A percentile compares a stretch with the other conserved stretches of the same genome.
phyloP scores from a whole-genome alignment of 2,113 vertebrate genomes.

The Muntiacus muntjak region DNA sequence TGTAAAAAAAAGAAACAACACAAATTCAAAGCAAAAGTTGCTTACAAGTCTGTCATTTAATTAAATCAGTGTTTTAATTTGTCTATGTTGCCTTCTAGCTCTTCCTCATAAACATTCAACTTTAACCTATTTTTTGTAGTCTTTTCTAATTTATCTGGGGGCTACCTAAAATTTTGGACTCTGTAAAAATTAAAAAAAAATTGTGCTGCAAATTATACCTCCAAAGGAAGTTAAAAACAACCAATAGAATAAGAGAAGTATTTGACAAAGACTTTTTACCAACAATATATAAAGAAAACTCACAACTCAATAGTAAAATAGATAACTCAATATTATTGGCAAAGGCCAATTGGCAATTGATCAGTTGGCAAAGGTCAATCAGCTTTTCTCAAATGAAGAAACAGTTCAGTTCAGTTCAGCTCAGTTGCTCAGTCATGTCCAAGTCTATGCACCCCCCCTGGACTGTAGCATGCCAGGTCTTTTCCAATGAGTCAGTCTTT shows the following conservation, averaged over 20 bases:
- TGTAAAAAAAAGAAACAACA: conserved; percentile 4
- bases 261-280: neutral
- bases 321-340: neutral
- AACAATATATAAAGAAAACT: neutral
- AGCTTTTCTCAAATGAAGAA: neutral
- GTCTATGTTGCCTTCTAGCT: neutral
- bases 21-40: neutral
- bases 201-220: neutral
- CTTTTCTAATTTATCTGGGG: neutral
- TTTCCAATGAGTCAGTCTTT: neutral
- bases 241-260: neutral
- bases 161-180: neutral
- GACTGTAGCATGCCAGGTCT: neutral
- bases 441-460: neutral
- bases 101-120: neutral
- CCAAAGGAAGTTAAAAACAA: neutral
- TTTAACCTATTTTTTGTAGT: neutral
- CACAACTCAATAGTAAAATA: neutral
- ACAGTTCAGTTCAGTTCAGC: neutral
- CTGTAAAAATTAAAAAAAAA: neutral
- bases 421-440: neutral
- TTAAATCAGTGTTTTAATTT: neutral
- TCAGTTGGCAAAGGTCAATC: neutral
- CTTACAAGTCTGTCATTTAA: neutral
- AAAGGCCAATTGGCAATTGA: neutral